Evolutionary conservation across 2,797 vertebrate genomes (phyloP).

Genomic region (Aulostomus chinensis): DNA sequence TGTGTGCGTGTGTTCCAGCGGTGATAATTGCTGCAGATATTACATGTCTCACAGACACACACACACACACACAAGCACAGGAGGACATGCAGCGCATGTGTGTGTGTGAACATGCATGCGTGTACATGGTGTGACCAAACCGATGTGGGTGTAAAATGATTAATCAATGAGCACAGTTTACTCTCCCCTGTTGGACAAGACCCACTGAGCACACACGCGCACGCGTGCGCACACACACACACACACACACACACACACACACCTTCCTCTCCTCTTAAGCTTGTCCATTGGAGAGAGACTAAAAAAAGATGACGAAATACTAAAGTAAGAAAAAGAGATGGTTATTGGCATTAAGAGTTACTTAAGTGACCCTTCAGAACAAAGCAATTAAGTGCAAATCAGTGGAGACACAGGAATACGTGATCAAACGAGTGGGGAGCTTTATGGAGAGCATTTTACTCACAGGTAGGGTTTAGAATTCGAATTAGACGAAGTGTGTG

Average conservation of each 20-base stretch:
- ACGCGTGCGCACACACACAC: conserved; percentile 4
- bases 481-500: no score
- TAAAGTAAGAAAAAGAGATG: conserved; percentile 2
- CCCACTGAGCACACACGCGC: neutral
- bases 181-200: no score
- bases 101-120: neutral
- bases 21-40: conserved; percentile 33
- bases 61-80: neutral
- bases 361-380: conserved; percentile 14
- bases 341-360: neutral
- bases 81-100: neutral
- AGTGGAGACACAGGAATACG: no score
- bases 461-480: no score
- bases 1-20: conserved; percentile 10
- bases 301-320: neutral
- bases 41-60: conserved; percentile 4
- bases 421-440: no score
- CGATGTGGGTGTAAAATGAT: conserved; percentile 23
- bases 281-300: conserved; percentile 1
- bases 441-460: no score
- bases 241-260: neutral
- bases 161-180: no score
- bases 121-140: conserved; percentile 5
- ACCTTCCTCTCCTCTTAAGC: conserved; percentile 11
- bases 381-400: conserved; percentile 13